These are phyloP conservation scores for Anhinga rufa DNA, from an alignment of 2,113 vertebrate genomes.

Conservation along the genomic window DNA sequence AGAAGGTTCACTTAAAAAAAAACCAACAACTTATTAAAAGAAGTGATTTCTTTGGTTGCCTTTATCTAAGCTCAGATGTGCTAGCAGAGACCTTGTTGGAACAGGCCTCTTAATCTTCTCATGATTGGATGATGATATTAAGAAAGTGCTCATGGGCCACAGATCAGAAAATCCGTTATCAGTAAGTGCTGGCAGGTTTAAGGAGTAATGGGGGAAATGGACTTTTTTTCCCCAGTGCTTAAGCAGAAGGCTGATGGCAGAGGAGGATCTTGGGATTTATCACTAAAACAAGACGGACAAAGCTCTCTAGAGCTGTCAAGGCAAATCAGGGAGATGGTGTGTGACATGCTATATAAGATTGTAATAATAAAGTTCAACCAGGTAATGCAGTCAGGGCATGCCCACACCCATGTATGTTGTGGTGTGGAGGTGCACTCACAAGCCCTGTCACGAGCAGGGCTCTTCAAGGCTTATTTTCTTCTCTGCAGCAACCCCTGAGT, in stretches of 20 bases:
- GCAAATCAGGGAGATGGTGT: neutral
- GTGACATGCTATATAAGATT: neutral
- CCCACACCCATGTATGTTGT: rapidly evolving
- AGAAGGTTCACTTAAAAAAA: neutral
- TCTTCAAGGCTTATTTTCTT: neutral
- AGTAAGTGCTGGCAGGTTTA: neutral
- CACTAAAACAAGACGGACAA: neutral
- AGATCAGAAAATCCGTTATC: neutral
- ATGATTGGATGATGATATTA: neutral
- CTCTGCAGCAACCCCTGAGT: constrained; percentile 65
- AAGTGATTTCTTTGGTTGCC: neutral
- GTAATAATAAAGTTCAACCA: neutral
- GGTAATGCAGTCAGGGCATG: rapidly evolving
- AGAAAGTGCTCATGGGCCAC: neutral
- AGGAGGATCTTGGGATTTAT: neutral
- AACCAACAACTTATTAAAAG: neutral
- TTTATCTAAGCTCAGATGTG: neutral
- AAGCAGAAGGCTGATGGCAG: neutral
- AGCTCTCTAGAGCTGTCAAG: neutral
- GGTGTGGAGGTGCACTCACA: neutral
- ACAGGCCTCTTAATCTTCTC: neutral
- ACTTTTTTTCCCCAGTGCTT: neutral
- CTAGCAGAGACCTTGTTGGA: neutral
- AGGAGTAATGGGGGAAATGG: neutral
- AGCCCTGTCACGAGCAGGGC: neutral